These are phyloP conservation scores for Phoebastria nigripes DNA, from an alignment of 2,797 vertebrate genomes.

Conservation along the genomic window DNA sequence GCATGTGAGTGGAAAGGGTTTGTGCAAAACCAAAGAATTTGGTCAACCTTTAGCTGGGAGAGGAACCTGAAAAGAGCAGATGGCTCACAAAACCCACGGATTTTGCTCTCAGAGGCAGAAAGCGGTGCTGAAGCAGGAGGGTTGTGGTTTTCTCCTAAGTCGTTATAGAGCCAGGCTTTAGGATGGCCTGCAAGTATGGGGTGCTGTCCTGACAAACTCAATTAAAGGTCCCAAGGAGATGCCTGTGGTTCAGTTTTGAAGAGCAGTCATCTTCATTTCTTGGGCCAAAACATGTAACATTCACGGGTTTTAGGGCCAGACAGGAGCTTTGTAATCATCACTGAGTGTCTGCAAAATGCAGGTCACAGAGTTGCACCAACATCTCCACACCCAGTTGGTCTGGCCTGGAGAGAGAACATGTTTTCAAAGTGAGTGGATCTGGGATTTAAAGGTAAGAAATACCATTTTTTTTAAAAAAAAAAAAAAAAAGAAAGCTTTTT, in stretches of 20 bases:
- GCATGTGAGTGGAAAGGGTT: neutral
- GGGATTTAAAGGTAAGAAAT: neutral
- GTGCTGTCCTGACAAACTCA: neutral
- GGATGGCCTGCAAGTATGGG: neutral
- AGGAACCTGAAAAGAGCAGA: neutral
- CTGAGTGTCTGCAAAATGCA: neutral
- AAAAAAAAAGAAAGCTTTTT: neutral
- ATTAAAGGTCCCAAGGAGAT: neutral
- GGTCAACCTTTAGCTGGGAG: neutral
- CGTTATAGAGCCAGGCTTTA: neutral
- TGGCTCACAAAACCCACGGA: neutral
- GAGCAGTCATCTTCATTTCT: neutral
- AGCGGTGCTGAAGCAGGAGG: neutral
- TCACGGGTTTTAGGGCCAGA: neutral
- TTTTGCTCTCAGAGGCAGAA: neutral
- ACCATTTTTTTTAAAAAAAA: neutral
- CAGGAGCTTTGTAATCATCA: neutral
- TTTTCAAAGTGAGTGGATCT: neutral
- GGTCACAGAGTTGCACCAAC: neutral
- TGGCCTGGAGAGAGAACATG: neutral
- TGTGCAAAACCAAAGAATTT: neutral
- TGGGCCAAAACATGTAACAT: neutral
- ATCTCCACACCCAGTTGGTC: neutral
- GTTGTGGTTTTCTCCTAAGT: neutral
- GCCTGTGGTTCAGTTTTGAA: conserved; percentile 21